Base-by-base conservation (phyloP, 1,140 invertebrate species). In the Bathynomus jamesi region DNA sequence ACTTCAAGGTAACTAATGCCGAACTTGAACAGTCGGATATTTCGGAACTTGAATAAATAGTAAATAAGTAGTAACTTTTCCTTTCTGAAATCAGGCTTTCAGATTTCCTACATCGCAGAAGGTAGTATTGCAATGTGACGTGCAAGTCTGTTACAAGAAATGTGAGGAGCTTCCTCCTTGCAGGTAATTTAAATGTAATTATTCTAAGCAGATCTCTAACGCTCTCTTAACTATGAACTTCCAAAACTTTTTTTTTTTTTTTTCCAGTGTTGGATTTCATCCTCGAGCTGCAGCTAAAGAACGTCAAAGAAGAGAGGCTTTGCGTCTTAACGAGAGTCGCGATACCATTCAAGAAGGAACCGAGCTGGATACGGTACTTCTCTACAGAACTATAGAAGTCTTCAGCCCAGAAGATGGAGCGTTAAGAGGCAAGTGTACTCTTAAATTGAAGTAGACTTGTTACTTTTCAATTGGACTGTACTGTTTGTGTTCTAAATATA, bases 31-130 rank as follows among this genome's bases (percentile, higher is more conserved):
- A 2, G 21, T 53, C 2, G 40, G 2, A 5, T 53, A 53, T 5
- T 53, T 2, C 40, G 13, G 21, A 53, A 53, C 13, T 21, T 53
- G 21, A 53, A 17, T 53, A 17, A 53, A 53, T 53, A n/a, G n/a
- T n/a, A n/a, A n/a, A n/a, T n/a, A n/a, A n/a, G n/a, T n/a, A n/a
- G n/a, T n/a, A n/a, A n/a, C n/a, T n/a, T n/a, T n/a, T n/a, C n/a
- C n/a, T n/a, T n/a, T n/a, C n/a, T n/a, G n/a, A n/a, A n/a, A n/a
- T 1, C 46, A 78, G 78, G 78, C 78, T 46, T 79, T 79, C 73
- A 73, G 78, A 28, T 79, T 79, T 32, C 78, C 78, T 0, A 78
- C 78, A 21, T 73, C 75, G 3, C 28, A 29, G 4, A 75, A 75
- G 24, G 68, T 79, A 3, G 31, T 77, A 4, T 63, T 79, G 4